Conservation (phyloP, 2,888 invertebrate species). For the Apomyelois bistriatella region DNA sequence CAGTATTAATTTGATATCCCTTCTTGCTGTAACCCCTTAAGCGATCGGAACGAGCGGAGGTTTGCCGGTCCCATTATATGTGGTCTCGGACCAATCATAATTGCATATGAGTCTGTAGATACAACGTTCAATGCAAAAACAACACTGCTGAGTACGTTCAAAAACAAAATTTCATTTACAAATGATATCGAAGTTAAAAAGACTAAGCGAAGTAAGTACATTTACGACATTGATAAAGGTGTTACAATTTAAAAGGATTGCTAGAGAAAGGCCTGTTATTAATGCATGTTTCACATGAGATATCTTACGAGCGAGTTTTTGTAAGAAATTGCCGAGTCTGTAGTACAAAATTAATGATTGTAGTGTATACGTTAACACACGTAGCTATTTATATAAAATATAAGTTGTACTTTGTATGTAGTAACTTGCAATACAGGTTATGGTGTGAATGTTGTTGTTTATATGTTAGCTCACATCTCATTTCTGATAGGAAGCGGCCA, state of each 20-base stretch:
- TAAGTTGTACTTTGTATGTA: conserved; percentile 23
- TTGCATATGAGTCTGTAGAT: conserved; percentile 71
- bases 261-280: conserved; percentile 32
- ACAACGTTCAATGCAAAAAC: conserved; percentile 62
- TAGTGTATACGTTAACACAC: conserved; percentile 22
- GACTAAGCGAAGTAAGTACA: conserved; percentile 3
- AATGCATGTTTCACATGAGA: conserved; percentile 34
- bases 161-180: conserved; percentile 11
- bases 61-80: conserved; percentile 70
- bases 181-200: conserved; percentile 13
- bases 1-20: conserved; percentile 80
- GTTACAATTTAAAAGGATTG: conserved; percentile 24
- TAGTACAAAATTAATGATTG: conserved; percentile 51
- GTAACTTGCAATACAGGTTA: conserved; percentile 34
- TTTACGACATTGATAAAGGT: conserved; percentile 17
- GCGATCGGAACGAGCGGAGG: conserved; percentile 67
- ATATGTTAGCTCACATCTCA: conserved; percentile 29
- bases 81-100: conserved; percentile 72
- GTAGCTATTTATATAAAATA: conserved; percentile 19
- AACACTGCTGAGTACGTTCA: conserved; percentile 24
- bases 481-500: conserved; percentile 34
- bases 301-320: conserved; percentile 51
- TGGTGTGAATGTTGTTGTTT: conserved; percentile 38
- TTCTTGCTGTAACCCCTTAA: conserved; percentile 75
- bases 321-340: conserved; percentile 48